Evolutionary conservation across 2,888 invertebrate genomes (phyloP).

Genomic region (Parapristionchus giblindavisi): DNA sequence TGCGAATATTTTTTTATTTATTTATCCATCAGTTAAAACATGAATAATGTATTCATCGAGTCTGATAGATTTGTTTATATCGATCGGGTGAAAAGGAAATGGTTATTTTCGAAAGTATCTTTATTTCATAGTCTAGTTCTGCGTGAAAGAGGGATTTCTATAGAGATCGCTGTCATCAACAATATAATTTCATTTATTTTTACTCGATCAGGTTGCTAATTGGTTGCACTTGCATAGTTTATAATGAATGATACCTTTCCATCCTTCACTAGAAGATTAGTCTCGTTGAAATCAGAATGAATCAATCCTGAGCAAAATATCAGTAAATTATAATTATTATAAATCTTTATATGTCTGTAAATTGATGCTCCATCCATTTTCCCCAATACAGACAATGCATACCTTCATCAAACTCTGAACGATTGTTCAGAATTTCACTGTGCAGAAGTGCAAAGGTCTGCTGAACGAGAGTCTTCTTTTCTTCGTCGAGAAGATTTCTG

Average conservation of each 20-base stretch:
- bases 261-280: slow-evolving; percentile 40
- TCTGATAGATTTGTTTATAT: not conserved
- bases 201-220: too few species aligned
- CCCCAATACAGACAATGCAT: not conserved
- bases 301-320: slow-evolving; percentile 43
- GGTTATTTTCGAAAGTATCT: not conserved
- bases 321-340: not conserved
- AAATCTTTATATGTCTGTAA: not conserved
- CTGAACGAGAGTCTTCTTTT: slow-evolving; percentile 6
- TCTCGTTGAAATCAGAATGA: slow-evolving; percentile 51
- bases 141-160: too few species aligned
- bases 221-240: not conserved
- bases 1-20: not conserved
- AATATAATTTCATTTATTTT: too few species aligned
- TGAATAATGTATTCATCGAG: not conserved
- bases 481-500: slow-evolving; percentile 12
- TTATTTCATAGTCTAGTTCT: too few species aligned
- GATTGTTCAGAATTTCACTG: not conserved
- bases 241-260: slow-evolving; percentile 27
- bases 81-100: not conserved
- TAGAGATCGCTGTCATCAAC: too few species aligned
- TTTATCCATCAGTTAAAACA: not conserved
- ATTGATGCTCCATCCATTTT: not conserved
- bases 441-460: slow-evolving; percentile 14
- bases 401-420: slow-evolving; percentile 33